These are phyloP conservation scores for Nesoenas mayeri DNA, from an alignment of 2,113 vertebrate species.

Conservation along the genomic window DNA sequence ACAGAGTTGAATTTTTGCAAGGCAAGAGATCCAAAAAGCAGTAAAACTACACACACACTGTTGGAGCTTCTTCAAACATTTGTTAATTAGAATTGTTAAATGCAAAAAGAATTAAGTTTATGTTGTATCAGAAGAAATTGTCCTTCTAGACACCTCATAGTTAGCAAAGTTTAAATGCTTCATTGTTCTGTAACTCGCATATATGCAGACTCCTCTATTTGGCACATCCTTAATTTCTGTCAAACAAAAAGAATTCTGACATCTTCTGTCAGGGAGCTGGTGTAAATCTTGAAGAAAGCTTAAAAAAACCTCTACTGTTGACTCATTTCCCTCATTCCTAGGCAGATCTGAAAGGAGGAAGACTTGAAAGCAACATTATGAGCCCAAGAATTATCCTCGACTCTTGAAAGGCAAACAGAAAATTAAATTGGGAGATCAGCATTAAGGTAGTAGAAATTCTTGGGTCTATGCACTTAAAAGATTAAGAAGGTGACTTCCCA, in stretches of 20 bases:
- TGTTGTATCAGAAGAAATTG: not conserved
- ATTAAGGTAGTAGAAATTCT: constrained; percentile 34
- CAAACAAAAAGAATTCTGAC: constrained; percentile 35
- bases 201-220: constrained; percentile 12
- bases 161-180: constrained; percentile 2
- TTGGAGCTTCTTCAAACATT: not conserved
- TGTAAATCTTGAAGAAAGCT: constrained; percentile 19
- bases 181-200: constrained; percentile 10
- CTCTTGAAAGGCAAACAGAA: constrained; percentile 35
- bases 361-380: constrained; percentile 43
- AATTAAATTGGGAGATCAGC: constrained; percentile 34
- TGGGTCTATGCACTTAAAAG: constrained; percentile 33
- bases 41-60: not conserved
- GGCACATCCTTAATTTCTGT: constrained; percentile 55
- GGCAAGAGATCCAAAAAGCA: constrained; percentile 2
- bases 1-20: not conserved
- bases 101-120: not conserved
- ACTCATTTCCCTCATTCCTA: constrained; percentile 63
- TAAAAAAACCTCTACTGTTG: constrained; percentile 57
- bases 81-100: constrained; percentile 13
- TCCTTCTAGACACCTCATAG: not conserved
- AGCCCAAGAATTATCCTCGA: not conserved
- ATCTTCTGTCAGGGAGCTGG: constrained; percentile 44
- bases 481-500: constrained; percentile 54
- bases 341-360: constrained; percentile 41